These are phyloP conservation scores for Nothobranchius kuhntae DNA, from an alignment of 2,113 vertebrate genomes.

Conservation along the genomic window DNA sequence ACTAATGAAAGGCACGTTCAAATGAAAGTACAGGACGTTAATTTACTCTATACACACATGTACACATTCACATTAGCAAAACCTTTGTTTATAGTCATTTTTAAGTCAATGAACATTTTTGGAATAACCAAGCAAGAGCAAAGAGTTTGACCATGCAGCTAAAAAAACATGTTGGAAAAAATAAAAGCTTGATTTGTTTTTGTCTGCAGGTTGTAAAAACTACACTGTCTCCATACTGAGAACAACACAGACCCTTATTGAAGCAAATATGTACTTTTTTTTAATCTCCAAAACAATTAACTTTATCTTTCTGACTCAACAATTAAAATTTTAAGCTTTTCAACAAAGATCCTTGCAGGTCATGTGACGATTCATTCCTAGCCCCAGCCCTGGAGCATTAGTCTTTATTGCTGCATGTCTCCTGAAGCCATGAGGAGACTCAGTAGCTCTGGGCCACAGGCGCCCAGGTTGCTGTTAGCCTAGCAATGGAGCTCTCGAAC, in stretches of 20 bases:
- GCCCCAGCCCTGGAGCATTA: slow-evolving; percentile 12
- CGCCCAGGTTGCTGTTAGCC: slow-evolving; percentile 81
- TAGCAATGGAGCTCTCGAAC: slow-evolving; percentile 82
- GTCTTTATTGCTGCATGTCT: not conserved
- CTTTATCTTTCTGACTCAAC: not conserved
- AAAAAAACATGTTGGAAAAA: not conserved
- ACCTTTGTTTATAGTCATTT: slow-evolving; percentile 16
- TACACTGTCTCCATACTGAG: no score
- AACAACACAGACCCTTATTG: not conserved
- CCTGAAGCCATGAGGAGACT: not conserved
- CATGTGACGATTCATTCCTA: slow-evolving; percentile 14
- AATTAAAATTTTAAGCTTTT: no score
- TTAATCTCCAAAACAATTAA: no score
- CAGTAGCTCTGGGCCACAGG: slow-evolving; percentile 81
- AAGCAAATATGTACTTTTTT: no score
- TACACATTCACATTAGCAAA: slow-evolving; percentile 71
- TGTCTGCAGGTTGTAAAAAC: no score
- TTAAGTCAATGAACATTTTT: not conserved
- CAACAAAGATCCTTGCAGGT: slow-evolving; percentile 19
- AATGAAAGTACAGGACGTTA: slow-evolving; percentile 60
- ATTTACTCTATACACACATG: slow-evolving; percentile 83
- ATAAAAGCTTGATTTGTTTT: not conserved
- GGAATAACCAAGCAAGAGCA: slow-evolving; percentile 36
- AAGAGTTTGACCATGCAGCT: not conserved
- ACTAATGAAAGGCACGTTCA: slow-evolving; percentile 53